Evolutionary conservation across 2,113 vertebrate species (phyloP), one percentile per base, ranked within the genome.

Genomic region (Pungitius pungitius): DNA sequence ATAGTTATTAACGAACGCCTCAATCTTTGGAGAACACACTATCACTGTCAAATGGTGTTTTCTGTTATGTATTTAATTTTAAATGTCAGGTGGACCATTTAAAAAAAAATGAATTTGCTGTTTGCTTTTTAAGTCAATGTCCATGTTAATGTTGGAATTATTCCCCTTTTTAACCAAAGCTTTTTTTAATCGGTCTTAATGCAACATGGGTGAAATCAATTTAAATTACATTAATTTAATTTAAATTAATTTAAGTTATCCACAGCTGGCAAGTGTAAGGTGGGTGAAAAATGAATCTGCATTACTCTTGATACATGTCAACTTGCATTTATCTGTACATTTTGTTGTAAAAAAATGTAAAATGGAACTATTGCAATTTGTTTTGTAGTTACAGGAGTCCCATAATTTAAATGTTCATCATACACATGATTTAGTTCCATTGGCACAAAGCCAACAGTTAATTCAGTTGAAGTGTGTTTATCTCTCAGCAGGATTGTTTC

Each of bases 41-140:
- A 24, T 60, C 54, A 60, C n/a, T 45, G 40, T 81, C 24, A 55
- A 63, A 11, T 49, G 4, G 18, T 22, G 24, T 54, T 33, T 77
- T 63, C 11, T 56, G 15, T 35, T 63, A 74, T 37, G 24, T 61
- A 18, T 61, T 22, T 58, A 2, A 12, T 40, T 40, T 40, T 10
- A 66, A 72, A 49, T 30, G 37, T 52, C 20, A 7, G 13, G 24
- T 57, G 33, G 55, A 72, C 55, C 4, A 20, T 65, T 13, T 52
- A n/a, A n/a, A n/a, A n/a, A n/a, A n/a, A n/a, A n/a, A n/a, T n/a
- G n/a, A n/a, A n/a, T 65, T 61, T 12, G 54, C 67, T 81, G 81
- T 73, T n/a, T 81, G 47, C 39, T 66, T 30, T 68, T 70, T 71
- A 35, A 30, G 64, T 64, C 52, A 68, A 73, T 78, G 5, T 67